phyloP scores from a whole-genome alignment of 1,140 invertebrate genomes.

The Brachystomella parvula region DNA sequence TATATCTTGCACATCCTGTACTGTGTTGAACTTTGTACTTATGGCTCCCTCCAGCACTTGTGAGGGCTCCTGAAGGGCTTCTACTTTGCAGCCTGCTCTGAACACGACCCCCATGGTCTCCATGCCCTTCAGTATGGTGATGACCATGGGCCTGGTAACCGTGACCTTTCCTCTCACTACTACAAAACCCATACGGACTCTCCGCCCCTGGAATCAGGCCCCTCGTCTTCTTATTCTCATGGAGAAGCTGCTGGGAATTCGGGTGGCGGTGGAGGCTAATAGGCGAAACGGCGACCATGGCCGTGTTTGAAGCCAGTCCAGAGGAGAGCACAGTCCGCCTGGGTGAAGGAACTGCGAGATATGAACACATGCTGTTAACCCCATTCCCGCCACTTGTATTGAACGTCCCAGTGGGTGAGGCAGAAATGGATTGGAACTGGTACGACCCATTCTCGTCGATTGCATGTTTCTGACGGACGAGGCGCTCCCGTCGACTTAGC shows the following conservation, averaged over 20 bases:
- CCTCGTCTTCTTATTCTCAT: conserved; percentile 33
- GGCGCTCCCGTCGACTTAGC: conserved; percentile 24
- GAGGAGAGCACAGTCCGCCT: conserved; percentile 20
- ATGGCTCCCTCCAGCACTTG: no score
- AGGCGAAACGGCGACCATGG: conserved; percentile 25
- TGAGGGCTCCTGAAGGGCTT: no score
- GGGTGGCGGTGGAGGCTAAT: conserved; percentile 37
- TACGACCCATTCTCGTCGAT: conserved; percentile 27
- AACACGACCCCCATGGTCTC: no score
- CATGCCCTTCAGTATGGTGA: no score
- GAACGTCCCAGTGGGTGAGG: no score
- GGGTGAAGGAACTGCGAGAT: conserved; percentile 33
- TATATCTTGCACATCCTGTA: no score
- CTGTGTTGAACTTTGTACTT: no score
- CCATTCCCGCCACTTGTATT: neutral
- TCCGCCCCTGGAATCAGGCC: conserved; percentile 34
- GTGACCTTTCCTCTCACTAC: no score
- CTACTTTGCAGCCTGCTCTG: no score
- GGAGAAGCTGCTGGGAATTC: conserved; percentile 23
- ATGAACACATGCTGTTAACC: neutral
- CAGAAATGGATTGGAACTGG: conserved; percentile 13
- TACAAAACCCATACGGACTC: conserved; percentile 32
- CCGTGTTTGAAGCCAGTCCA: neutral
- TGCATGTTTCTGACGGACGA: conserved; percentile 34
- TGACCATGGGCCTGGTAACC: no score